A percentile compares a stretch with the other conserved stretches of the same genome.
These are phyloP conservation scores for Teleogryllus occipitalis DNA, from an alignment of 1,140 invertebrate species.

Conservation along the genomic window DNA sequence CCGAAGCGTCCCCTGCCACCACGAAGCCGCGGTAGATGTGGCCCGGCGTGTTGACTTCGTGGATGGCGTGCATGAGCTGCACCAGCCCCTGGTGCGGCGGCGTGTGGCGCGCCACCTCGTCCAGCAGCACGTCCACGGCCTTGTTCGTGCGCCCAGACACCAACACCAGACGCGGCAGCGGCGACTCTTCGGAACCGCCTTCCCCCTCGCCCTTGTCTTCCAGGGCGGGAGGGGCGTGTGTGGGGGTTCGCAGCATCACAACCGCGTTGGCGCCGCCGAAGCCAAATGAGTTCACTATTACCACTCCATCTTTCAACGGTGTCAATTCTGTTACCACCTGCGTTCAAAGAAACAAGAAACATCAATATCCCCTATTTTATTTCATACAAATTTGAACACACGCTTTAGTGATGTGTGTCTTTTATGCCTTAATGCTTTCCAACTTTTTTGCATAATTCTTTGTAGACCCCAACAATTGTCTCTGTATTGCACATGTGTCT, in stretches of 20 bases:
- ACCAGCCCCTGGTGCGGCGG: slow-evolving; percentile 13
- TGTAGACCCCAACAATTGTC: no score
- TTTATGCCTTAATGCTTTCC: no score
- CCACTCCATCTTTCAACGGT: slow-evolving; percentile 50
- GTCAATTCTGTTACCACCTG: slow-evolving; percentile 54
- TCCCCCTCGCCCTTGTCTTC: slow-evolving; percentile 30
- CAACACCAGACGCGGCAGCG: slow-evolving; percentile 52
- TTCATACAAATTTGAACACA: no score
- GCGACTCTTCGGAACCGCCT: slow-evolving; percentile 38
- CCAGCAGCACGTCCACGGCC: slow-evolving; percentile 57
- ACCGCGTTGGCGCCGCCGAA: slow-evolving; percentile 57
- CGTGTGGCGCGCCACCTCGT: slow-evolving; percentile 37
- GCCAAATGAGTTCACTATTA: slow-evolving; percentile 53
- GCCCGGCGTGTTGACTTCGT: no score
- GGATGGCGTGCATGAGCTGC: no score
- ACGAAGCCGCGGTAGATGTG: no score
- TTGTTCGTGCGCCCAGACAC: slow-evolving; percentile 62
- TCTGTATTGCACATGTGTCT: no score
- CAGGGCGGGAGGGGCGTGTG: slow-evolving; percentile 30
- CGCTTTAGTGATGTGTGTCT: no score
- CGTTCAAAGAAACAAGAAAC: slow-evolving; percentile 20
- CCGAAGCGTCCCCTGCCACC: no score
- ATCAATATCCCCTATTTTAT: neutral
- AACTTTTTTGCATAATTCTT: no score
- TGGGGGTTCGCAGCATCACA: slow-evolving; percentile 48